phyloP scores from a whole-genome alignment of 2,797 vertebrate species.

The Ataeniobius toweri region DNA sequence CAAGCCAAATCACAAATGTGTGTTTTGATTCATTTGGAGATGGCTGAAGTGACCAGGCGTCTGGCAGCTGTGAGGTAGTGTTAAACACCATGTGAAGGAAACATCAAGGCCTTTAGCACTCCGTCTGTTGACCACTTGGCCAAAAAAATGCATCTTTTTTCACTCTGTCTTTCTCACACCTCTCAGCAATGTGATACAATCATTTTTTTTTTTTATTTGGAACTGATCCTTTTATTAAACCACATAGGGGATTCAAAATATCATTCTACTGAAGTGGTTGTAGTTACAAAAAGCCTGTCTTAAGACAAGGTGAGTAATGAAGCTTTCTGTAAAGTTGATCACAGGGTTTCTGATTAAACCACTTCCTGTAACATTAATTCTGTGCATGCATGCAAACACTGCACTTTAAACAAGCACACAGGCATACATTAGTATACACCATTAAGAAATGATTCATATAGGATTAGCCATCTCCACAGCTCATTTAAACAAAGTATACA shows the following conservation, averaged over 20 bases:
- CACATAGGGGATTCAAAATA: background rate
- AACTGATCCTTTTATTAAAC: constrained; percentile 2
- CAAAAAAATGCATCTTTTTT: constrained; percentile 38
- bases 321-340: too few species aligned
- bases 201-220: constrained; percentile 15
- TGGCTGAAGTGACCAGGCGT: constrained; percentile 61
- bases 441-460: constrained; percentile 64
- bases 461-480: constrained; percentile 47
- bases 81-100: constrained; percentile 61
- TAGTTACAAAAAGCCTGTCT: too few species aligned
- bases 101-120: constrained; percentile 68
- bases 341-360: too few species aligned
- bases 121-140: constrained; percentile 72
- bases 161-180: constrained; percentile 62
- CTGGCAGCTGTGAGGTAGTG: constrained; percentile 55
- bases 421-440: constrained; percentile 18
- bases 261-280: too few species aligned
- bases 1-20: constrained; percentile 30
- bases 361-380: too few species aligned
- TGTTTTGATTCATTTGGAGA: constrained; percentile 48
- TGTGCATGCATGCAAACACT: background rate
- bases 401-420: constrained; percentile 24
- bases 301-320: too few species aligned
- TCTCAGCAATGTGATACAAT: constrained; percentile 65
- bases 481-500: constrained; percentile 42